Evolutionary conservation across 2,888 invertebrate species (phyloP), one percentile per base, ranked within the genome.

Genomic region (Epicampocera succincta): DNA sequence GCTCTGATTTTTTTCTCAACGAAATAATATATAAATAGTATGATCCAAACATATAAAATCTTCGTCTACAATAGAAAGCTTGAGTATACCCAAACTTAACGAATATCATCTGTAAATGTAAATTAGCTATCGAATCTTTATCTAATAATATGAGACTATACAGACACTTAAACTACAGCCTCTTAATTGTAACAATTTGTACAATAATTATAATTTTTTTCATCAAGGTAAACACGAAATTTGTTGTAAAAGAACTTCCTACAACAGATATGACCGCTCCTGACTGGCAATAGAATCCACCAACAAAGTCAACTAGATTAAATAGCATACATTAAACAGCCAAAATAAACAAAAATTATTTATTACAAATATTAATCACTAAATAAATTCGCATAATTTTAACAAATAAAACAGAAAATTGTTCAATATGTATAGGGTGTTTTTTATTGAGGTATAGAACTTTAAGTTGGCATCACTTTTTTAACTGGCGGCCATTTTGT

Each of bases 11-110:
- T 8, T 38, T 42, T 1, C 52, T 52, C 42, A 21, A 66, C 5
- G 46, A 46, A 29, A 46, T 29, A 1, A 65, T 33, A 9, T 46
- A 46, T 12, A 46, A 65, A 38, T 8, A 21, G n/a, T n/a, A n/a
- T 19, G 33, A 15, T 46, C 17, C 25, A 46, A 65, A 38, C 33
- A 65, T 50, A 48, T 50, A 65, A 61, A 65, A 65, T 38, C 65
- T 19, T 50, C 38, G 3, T 65, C 33, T 13, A 65, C 65, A 65
- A 65, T 50, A 19, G 65, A 65, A 33, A 65, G 48, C 19, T 38
- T 65, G 19, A 65, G 48, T 38, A 38, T 65, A 38, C 50, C 50
- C 12, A 50, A 65, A 50, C 50, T 50, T 8, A 65, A 50, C 33
- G 33, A 65, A 5, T 50, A 65, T 9, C 21, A 50, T 19, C 15